Evolutionary conservation across 2,888 invertebrate species (phyloP).

Genomic region (Spatulosminthurus flaviceps): DNA sequence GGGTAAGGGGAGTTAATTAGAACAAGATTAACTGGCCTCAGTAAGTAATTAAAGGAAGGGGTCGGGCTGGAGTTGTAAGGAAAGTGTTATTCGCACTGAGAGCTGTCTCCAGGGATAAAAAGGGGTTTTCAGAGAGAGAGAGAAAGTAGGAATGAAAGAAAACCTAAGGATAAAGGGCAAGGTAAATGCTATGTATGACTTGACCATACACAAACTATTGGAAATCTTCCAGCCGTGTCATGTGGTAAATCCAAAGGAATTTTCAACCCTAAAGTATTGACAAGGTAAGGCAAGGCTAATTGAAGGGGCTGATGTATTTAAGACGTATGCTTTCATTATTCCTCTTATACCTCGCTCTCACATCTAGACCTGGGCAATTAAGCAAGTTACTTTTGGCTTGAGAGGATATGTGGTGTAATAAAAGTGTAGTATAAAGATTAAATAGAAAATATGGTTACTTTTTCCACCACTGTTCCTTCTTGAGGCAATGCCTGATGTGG

Average conservation of each 20-base stretch:
- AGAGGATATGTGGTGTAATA: too few species aligned
- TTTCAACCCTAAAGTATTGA: neutral
- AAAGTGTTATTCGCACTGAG: neutral
- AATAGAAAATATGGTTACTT: too few species aligned
- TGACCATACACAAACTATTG: neutral
- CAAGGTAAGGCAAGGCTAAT: neutral
- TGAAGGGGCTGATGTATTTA: too few species aligned
- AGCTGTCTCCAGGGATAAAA: neutral
- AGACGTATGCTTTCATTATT: neutral
- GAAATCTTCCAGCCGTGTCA: slow-evolving; percentile 8
- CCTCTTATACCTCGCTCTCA: neutral
- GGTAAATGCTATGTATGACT: neutral
- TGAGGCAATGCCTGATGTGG: too few species aligned
- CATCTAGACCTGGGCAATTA: too few species aligned
- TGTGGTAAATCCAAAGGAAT: neutral
- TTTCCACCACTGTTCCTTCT: too few species aligned
- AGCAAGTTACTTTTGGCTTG: too few species aligned
- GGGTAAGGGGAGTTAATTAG: slow-evolving; percentile 21
- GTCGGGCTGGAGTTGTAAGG: neutral
- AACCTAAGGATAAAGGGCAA: neutral
- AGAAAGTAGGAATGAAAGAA: neutral
- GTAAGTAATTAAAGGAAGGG: slow-evolving; percentile 18
- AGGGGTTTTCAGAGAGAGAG: neutral
- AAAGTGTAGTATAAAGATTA: too few species aligned
- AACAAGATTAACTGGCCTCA: slow-evolving; percentile 29